Base-by-base conservation (phyloP, 2,888 invertebrate genomes). In the Dryomyza anilis region DNA sequence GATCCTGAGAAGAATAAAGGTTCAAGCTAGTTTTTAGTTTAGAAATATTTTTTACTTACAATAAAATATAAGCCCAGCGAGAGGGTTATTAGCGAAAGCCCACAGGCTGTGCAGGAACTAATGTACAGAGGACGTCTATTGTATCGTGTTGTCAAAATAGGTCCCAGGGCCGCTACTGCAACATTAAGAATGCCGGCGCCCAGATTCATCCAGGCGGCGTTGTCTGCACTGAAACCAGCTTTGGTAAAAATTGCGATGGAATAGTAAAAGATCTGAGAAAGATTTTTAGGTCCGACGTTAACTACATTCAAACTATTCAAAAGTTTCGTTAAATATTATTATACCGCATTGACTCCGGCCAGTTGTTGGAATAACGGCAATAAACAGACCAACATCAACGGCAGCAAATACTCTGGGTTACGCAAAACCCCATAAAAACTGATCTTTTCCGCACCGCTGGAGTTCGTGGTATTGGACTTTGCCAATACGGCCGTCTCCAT, bases 261-360 rank as follows among this genome's bases (percentile, higher is more conserved):
- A 82, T 94, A 95, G 83, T 91, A 94, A 82, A 95, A 94, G 3
- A 81, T 79, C 80, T 80, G 50, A 25, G 55, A 16, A 21, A 16
- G 21, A 48, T 4, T n/a, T n/a, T n/a, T 12, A 48, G 33, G 33
- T 33, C 33, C 12, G 33, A n/a, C n/a, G n/a, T n/a, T n/a, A n/a
- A n/a, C n/a, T n/a, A n/a, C n/a, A n/a, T 46, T 46, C 8, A 46
- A 46, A 33, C 7, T 12, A 33, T 33, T 33, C 33, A 12, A 7
- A 33, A 12, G 33, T 33, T 8, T 39, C 39, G 39, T 12, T 39
- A n/a, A 39, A 12, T 6, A 33, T 33, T 6, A 46, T 33, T 87
- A 85, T 79, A 93, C 94, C 56, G 94, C 93, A 82, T 95, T 95
- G 64, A 95, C 92, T 63, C 95, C 96, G 73, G 91, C 91, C 58